Evolutionary conservation across 2,888 invertebrate genomes (phyloP).

Genomic region (Linnaemya vulpina): DNA sequence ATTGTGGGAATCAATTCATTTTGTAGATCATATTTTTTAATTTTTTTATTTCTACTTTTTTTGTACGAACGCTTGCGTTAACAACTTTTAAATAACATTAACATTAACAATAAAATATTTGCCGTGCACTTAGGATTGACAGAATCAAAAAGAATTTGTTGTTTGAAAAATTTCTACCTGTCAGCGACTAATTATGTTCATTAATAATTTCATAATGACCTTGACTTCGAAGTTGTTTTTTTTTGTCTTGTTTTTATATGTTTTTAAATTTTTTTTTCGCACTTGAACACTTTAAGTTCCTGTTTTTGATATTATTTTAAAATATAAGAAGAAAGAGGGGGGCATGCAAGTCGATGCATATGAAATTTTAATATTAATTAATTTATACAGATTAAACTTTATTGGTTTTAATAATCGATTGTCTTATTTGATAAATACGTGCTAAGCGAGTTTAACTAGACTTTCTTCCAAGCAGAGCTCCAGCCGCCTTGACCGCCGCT

Average conservation of each 20-base stretch:
- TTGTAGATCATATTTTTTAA: no score
- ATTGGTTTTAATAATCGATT: slow-evolving; percentile 1
- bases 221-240: background rate
- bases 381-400: background rate
- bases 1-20: no score
- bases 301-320: background rate
- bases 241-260: background rate
- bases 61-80: no score
- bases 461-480: slow-evolving; percentile 43
- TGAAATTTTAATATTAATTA: background rate
- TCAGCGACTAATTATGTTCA: no score
- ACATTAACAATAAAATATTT: no score
- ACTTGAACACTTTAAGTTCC: background rate
- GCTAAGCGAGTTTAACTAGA: slow-evolving; percentile 22
- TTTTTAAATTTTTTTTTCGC: background rate
- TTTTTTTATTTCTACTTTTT: no score
- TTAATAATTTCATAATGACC: background rate
- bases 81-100: no score
- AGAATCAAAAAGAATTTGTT: no score
- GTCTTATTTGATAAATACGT: background rate
- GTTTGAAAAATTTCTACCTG: no score
- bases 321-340: background rate
- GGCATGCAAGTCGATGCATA: background rate
- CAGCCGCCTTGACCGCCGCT: slow-evolving; percentile 51
- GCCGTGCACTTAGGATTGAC: no score